These are phyloP conservation scores for Macaca mulatta DNA, from an alignment of 2,113 vertebrate genomes.

Conservation along the genomic window DNA sequence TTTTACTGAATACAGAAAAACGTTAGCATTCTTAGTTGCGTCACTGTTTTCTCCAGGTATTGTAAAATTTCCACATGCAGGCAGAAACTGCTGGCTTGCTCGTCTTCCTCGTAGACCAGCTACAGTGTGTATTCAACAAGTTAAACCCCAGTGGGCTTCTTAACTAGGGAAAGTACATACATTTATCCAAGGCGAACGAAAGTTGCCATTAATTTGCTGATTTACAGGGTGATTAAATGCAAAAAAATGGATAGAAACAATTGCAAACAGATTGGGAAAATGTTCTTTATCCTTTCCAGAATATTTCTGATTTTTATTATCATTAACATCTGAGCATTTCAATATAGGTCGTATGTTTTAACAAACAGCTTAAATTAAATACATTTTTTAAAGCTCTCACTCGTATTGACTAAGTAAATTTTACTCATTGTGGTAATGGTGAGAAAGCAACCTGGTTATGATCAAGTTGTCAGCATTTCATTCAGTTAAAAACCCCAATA, in stretches of 20 bases:
- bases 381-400: conserved; percentile 51
- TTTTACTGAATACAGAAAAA: not conserved
- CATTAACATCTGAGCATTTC: conserved; percentile 64
- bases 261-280: conserved; percentile 42
- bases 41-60: conserved; percentile 60
- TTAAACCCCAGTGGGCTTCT: conserved; percentile 37
- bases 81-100: conserved; percentile 1
- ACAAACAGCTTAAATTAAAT: conserved; percentile 72
- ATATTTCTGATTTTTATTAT: conserved; percentile 68
- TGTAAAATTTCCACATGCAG: not conserved
- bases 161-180: not conserved
- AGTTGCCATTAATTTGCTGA: conserved; percentile 52
- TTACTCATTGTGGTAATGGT: not conserved
- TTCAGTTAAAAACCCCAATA: conserved; percentile 48
- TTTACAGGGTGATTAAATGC: conserved; percentile 29
- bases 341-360: conserved; percentile 50
- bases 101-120: not conserved
- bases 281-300: conserved; percentile 62
- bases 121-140: conserved; percentile 32
- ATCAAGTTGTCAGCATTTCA: conserved; percentile 64
- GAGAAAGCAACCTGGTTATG: conserved; percentile 57
- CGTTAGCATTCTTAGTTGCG: conserved; percentile 2
- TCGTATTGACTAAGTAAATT: conserved; percentile 37
- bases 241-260: not conserved
- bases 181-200: conserved; percentile 31